phyloP scores from a whole-genome alignment of 1,140 invertebrate species.

The Solenopsis invicta region DNA sequence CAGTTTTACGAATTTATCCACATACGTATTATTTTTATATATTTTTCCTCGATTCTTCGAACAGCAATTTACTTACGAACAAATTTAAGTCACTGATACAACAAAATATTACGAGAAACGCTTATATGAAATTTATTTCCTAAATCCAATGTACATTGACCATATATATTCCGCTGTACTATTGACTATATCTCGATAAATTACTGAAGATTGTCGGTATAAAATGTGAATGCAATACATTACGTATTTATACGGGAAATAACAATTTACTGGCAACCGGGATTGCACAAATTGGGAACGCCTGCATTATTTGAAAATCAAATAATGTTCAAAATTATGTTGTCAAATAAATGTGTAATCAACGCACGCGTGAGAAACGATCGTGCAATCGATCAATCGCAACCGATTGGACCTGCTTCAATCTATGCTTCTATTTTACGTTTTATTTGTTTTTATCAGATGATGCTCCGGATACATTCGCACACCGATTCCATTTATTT shows the following conservation, averaged over 20 bases:
- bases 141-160: not conserved
- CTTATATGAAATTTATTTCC: not conserved
- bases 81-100: not conserved
- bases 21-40: too few relatives aligned
- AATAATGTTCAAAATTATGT: slow-evolving; percentile 33
- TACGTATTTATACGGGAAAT: slow-evolving; percentile 31
- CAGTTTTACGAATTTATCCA: too few relatives aligned
- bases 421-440: slow-evolving; percentile 16
- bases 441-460: slow-evolving; percentile 46
- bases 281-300: not conserved
- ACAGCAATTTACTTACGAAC: not conserved
- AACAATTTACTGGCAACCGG: slow-evolving; percentile 6
- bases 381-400: not conserved
- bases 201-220: not conserved
- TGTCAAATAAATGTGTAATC: slow-evolving; percentile 35
- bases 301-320: slow-evolving; percentile 5
- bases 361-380: not conserved
- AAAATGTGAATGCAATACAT: not conserved
- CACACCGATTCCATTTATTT: slow-evolving; percentile 5
- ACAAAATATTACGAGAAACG: not conserved
- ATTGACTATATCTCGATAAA: not conserved
- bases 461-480: not conserved
- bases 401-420: not conserved
- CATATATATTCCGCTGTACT: not conserved
- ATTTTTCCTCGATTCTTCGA: not conserved